Percentiles rank a stretch among this genome's conserved stretches.
Evolutionary conservation across 2,113 vertebrate genomes (phyloP).

Genomic region (Upupa epops): DNA sequence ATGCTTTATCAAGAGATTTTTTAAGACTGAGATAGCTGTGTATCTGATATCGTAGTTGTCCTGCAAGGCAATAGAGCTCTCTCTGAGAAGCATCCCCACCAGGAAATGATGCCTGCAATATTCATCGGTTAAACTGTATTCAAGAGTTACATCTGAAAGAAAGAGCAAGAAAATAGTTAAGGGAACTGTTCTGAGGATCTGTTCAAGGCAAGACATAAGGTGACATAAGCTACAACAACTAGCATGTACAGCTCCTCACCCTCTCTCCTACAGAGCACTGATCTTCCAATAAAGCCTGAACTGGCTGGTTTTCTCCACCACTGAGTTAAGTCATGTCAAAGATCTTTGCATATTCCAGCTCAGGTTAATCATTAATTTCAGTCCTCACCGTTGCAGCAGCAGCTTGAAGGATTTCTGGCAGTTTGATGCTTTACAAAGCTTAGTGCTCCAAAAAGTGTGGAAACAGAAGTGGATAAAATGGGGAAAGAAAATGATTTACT

Average conservation of each 20-base stretch:
- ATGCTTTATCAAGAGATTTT: slow-evolving; percentile 95
- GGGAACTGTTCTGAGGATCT: neutral
- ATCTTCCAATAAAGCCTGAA: neutral
- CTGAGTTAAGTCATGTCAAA: neutral
- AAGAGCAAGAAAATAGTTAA: slow-evolving; percentile 48
- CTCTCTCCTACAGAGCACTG: neutral
- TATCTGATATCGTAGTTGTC: slow-evolving; percentile 88
- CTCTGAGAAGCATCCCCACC: slow-evolving; percentile 91
- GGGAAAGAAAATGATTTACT: neutral
- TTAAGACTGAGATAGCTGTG: slow-evolving; percentile 86
- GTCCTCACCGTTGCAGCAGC: neutral
- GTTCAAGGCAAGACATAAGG: neutral
- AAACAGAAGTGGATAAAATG: neutral
- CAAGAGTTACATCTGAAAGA: slow-evolving; percentile 88
- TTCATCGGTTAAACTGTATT: slow-evolving; percentile 93
- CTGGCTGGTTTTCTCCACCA: neutral
- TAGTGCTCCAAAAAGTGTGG: fast-evolving
- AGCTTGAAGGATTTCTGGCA: neutral
- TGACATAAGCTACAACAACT: neutral
- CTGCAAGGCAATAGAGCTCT: slow-evolving; percentile 87
- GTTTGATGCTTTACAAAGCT: neutral
- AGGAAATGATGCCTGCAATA: slow-evolving; percentile 95
- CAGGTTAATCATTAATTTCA: neutral
- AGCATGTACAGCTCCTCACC: fast-evolving
- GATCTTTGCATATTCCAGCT: neutral